Conservation (phyloP, 2,888 invertebrate species). For the Parnassius mnemosyne region DNA sequence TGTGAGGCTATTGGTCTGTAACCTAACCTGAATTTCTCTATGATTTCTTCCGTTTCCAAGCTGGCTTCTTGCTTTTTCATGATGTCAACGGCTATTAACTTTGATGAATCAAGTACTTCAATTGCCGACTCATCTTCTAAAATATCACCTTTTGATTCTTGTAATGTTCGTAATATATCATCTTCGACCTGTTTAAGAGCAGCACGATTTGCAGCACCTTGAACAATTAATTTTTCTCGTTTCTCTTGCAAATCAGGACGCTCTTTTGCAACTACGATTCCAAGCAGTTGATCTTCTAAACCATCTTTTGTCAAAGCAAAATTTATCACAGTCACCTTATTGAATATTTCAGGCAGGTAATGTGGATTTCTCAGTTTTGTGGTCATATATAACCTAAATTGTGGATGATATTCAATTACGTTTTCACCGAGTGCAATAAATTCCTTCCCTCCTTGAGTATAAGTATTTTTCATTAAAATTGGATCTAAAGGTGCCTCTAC, state of each 20-base stretch:
- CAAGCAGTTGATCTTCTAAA: conserved; percentile 90
- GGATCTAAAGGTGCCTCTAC: conserved; percentile 90
- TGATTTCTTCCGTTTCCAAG: conserved; percentile 87
- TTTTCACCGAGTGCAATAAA: conserved; percentile 90
- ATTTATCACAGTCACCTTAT: conserved; percentile 90
- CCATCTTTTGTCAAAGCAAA: conserved; percentile 91
- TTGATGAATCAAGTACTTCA: conserved; percentile 92
- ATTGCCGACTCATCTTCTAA: conserved; percentile 95
- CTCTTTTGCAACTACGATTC: conserved; percentile 92
- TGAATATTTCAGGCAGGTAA: conserved; percentile 91
- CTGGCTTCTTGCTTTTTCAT: conserved; percentile 89
- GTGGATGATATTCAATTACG: conserved; percentile 86
- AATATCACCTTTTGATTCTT: conserved; percentile 91
- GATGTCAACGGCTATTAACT: conserved; percentile 89
- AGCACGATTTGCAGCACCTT: conserved; percentile 89
- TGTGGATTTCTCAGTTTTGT: conserved; percentile 92
- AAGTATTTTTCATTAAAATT: conserved; percentile 86
- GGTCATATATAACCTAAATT: conserved; percentile 90
- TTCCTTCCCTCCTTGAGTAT: conserved; percentile 86
- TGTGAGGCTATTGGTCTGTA: conserved; percentile 90
- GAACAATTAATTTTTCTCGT: conserved; percentile 87
- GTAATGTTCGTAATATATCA: conserved; percentile 91
- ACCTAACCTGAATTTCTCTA: conserved; percentile 87
- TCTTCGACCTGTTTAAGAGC: conserved; percentile 93
- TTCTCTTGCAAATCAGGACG: conserved; percentile 91